Evolutionary conservation across 2,113 vertebrate genomes (phyloP).

Genomic region (Cichladusa arquata): DNA sequence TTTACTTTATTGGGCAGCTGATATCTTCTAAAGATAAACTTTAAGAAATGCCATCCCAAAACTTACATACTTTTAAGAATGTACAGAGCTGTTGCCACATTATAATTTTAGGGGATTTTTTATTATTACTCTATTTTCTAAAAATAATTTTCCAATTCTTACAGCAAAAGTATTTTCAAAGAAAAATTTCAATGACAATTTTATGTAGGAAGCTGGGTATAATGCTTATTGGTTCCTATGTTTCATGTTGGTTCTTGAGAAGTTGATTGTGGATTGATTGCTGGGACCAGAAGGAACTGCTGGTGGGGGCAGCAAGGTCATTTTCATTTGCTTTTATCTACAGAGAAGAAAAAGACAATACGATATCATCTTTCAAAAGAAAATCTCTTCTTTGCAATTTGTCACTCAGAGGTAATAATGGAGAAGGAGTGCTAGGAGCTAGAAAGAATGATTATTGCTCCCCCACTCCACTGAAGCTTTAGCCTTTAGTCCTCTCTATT

Average conservation of each 20-base stretch:
- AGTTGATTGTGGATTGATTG: background rate
- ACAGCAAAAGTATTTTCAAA: background rate
- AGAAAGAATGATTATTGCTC: constrained; percentile 19
- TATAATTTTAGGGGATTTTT: background rate
- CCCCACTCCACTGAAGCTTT: constrained; percentile 7
- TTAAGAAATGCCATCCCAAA: background rate
- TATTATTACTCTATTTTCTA: background rate
- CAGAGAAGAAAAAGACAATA: constrained; percentile 15
- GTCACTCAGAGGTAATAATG: constrained; percentile 39
- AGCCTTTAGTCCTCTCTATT: constrained; percentile 21
- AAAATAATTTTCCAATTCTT: background rate
- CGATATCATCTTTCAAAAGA: constrained; percentile 34
- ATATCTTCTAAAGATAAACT: background rate
- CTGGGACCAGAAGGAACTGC: background rate
- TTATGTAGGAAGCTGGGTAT: background rate
- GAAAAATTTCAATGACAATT: background rate
- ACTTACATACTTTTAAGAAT: background rate
- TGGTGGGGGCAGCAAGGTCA: background rate
- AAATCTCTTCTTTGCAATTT: constrained; percentile 28
- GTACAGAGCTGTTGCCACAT: background rate
- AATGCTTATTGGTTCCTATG: background rate
- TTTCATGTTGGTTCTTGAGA: background rate
- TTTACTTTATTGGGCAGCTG: background rate
- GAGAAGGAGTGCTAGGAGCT: background rate
- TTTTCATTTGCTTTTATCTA: constrained; percentile 58